Evolutionary conservation across 2,888 invertebrate genomes (phyloP).

Genomic region (Chaitophorus viminalis): DNA sequence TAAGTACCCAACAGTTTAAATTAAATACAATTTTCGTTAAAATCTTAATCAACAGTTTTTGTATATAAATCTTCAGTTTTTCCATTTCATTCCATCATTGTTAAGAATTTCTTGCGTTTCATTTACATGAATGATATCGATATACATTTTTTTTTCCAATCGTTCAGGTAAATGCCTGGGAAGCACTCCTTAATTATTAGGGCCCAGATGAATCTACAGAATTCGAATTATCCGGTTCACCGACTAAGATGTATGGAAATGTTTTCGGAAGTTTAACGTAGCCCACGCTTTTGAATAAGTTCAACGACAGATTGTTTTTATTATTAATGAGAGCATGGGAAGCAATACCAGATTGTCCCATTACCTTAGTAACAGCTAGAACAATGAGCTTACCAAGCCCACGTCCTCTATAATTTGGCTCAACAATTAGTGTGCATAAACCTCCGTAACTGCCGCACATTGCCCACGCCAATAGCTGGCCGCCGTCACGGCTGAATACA

Average conservation of each 20-base stretch:
- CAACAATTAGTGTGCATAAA: conserved; percentile 42
- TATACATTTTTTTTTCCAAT: conserved; percentile 28
- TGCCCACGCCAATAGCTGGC: conserved; percentile 43
- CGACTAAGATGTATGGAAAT: conserved; percentile 38
- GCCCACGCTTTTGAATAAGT: conserved; percentile 34
- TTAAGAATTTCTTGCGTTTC: not conserved
- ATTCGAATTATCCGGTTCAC: conserved; percentile 23
- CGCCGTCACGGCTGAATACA: conserved; percentile 2
- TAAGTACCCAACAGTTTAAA: not conserved
- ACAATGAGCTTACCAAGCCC: conserved; percentile 44
- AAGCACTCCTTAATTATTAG: not conserved
- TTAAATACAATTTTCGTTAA: not conserved
- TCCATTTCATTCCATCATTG: not conserved
- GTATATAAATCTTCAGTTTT: not conserved
- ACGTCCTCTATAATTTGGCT: conserved; percentile 29
- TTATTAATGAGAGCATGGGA: conserved; percentile 52
- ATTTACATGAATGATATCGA: not conserved
- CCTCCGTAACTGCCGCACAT: conserved; percentile 59
- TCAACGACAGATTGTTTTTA: conserved; percentile 25
- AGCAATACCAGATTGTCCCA: conserved; percentile 31
- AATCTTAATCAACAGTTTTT: not conserved
- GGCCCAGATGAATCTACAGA: not conserved
- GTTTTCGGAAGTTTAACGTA: not conserved
- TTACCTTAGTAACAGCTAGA: conserved; percentile 39
- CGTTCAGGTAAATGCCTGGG: not conserved